Conservation (phyloP, 2,113 vertebrate species). For the Crypturellus undulatus region DNA sequence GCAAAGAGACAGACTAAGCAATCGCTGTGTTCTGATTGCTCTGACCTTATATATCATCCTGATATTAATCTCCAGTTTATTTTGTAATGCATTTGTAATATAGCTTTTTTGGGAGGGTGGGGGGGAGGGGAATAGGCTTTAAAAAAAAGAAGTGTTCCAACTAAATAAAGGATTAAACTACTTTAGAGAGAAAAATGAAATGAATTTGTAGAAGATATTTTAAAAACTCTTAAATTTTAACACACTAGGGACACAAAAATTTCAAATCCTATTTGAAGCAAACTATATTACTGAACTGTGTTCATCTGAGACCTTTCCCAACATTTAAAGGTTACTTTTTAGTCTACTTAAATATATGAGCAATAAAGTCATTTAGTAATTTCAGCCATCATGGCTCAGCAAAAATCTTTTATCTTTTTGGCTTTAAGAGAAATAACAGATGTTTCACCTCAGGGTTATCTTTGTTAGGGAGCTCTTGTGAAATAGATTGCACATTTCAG, state of each 20-base stretch:
- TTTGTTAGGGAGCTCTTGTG: neutral
- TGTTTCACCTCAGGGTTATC: neutral
- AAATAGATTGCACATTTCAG: neutral
- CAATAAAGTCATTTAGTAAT: constrained; percentile 17
- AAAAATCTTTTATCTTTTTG: neutral
- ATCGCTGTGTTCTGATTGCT: neutral
- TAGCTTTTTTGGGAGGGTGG: neutral
- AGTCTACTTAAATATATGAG: neutral
- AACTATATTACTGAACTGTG: neutral
- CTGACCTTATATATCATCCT: neutral
- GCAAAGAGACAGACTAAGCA: neutral
- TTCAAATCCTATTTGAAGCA: neutral
- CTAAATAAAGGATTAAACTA: neutral
- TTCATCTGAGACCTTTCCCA: neutral
- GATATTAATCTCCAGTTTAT: neutral
- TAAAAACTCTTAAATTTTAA: neutral
- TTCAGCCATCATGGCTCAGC: neutral
- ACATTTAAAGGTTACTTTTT: neutral
- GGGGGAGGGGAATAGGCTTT: neutral
- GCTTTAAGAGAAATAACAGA: neutral
- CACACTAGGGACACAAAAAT: neutral
- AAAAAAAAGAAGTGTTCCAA: neutral
- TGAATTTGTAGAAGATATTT: neutral
- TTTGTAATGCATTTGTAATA: neutral
- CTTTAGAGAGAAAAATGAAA: neutral